A percentile compares a stretch with the other conserved stretches of the same genome.
phyloP scores from a whole-genome alignment of 2,888 invertebrate species.

The Boloria selene region DNA sequence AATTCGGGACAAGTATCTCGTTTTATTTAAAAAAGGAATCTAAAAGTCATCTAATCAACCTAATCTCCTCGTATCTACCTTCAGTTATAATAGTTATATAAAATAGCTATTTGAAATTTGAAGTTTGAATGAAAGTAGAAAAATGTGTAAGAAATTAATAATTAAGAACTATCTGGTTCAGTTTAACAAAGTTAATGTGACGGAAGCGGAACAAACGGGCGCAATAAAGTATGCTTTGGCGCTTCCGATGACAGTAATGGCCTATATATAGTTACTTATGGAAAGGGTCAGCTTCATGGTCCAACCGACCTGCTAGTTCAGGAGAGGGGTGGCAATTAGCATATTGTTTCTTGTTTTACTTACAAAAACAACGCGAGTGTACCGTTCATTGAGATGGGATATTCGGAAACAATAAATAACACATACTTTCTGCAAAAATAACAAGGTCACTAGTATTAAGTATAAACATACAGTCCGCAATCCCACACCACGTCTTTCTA shows the following conservation, averaged over 20 bases:
- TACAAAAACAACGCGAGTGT: background rate
- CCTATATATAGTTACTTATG: background rate
- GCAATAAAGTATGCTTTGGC: slow-evolving; percentile 1
- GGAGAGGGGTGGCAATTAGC: background rate
- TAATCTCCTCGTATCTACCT: no score
- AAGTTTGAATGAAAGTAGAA: background rate
- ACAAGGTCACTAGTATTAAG: no score
- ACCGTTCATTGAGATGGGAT: background rate
- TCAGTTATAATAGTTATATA: no score
- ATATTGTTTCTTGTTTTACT: background rate
- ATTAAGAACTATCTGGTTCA: background rate
- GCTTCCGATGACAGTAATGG: slow-evolving; percentile 6
- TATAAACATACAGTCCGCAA: no score
- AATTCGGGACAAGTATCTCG: no score
- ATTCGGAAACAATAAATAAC: background rate
- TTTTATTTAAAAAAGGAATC: no score
- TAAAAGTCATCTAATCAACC: no score
- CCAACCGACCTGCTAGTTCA: background rate
- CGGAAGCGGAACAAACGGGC: slow-evolving; percentile 6
- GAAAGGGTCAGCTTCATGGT: slow-evolving; percentile 7
- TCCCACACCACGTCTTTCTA: no score
- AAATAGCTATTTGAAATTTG: no score
- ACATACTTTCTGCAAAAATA: no score
- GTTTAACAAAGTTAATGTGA: background rate
- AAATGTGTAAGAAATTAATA: background rate